Base-by-base conservation (phyloP, 2,113 vertebrate genomes). In the Salvelinus fontinalis region DNA sequence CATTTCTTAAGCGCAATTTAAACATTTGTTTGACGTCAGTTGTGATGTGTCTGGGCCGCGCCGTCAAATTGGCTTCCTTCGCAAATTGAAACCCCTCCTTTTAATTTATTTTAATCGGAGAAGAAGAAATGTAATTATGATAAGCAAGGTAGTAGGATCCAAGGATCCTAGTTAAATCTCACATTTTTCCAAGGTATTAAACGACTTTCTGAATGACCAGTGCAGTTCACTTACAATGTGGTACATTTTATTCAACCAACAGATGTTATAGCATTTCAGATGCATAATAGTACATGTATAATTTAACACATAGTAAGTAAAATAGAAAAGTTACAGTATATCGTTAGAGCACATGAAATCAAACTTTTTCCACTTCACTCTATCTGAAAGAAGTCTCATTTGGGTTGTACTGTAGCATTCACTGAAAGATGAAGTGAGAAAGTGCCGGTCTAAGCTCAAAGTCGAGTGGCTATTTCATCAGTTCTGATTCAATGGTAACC, bases 401-500 rank as follows among this genome's bases (percentile, higher is more conserved):
- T 51, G 79, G 75, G 78, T 85, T 75, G 59, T 70, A 27, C 73
- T 70, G 34, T 26, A 76, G 67, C 79, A 75, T 79, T 71, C 48
- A 70, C n/a, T 70, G 49, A 29, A 75, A 77, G 72, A 20, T 5
- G 20, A 72, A 0, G 34, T 80, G 79, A 86, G 48, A 84, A 83
- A 86, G 88, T 82, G 76, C 69, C 67, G 34, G 64, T 74, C 67
- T 57, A 49, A 51, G 67, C 67, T 70, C 75, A 85, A 82, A 62
- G n/a, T 4, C 16, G n/a, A 71, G 71, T 66, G 62, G 27, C 67
- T 70, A 71, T 73, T 70, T 89, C 76, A 82, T 88, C 74, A 75
- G 70, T 77, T 76, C 73, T 84, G 78, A 83, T 51, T 87, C 78
- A 79, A 60, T 85, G 73, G 77, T 86, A 83, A 89, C 84, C 71